Evolutionary conservation across 2,797 vertebrate genomes (phyloP).

Genomic region (Apodemus agrarius): DNA sequence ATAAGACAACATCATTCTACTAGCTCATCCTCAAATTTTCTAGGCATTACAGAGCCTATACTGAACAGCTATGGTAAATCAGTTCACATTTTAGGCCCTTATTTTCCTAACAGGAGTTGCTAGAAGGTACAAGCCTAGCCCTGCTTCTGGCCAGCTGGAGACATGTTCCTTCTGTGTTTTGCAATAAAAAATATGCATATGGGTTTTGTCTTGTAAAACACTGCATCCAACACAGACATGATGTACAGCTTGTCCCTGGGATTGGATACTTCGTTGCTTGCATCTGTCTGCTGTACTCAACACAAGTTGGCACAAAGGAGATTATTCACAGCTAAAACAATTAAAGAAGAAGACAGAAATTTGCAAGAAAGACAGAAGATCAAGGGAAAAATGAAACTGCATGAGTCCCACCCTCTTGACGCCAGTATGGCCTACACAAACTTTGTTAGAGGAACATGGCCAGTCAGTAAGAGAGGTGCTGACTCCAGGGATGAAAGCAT

Average conservation of each 20-base stretch:
- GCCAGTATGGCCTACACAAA: slow-evolving; percentile 44
- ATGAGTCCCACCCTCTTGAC: background rate
- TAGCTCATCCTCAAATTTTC: background rate
- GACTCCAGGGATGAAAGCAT: slow-evolving; percentile 5
- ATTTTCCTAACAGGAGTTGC: background rate
- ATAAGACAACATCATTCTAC: background rate
- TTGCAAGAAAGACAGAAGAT: background rate
- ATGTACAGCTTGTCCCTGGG: background rate
- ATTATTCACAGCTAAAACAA: background rate
- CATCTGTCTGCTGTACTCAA: background rate
- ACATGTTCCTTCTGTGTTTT: background rate
- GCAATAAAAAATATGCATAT: background rate
- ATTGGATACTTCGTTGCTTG: background rate
- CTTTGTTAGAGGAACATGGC: background rate
- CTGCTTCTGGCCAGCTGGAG: background rate
- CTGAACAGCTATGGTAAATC: background rate
- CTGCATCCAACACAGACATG: background rate
- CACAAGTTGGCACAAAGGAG: slow-evolving; percentile 12
- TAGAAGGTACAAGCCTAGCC: background rate
- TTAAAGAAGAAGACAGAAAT: background rate
- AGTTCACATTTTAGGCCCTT: background rate
- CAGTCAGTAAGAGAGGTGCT: background rate
- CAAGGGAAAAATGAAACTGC: slow-evolving; percentile 33
- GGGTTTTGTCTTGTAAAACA: background rate
- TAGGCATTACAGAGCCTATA: background rate